These are phyloP conservation scores for Cenopis cana DNA, from an alignment of 2,888 invertebrate genomes.

Conservation along the genomic window DNA sequence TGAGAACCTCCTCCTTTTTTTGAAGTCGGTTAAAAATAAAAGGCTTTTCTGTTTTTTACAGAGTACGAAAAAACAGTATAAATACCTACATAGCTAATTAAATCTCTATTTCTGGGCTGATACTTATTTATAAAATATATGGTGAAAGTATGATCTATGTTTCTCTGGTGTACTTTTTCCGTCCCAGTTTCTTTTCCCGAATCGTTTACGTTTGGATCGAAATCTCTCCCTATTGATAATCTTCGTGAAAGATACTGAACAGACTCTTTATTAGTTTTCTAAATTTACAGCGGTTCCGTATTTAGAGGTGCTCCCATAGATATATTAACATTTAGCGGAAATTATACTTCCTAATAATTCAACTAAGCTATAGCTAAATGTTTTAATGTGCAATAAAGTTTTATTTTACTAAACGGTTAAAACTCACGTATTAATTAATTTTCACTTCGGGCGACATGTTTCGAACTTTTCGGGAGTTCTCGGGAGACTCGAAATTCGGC, in stretches of 20 bases:
- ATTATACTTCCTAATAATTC: neutral
- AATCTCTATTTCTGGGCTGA: neutral
- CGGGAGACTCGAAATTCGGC: too few relatives aligned
- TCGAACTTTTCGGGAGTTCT: too few relatives aligned
- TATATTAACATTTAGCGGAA: neutral
- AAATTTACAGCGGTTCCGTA: slow-evolving; percentile 28
- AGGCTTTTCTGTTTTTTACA: too few relatives aligned
- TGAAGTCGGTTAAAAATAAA: too few relatives aligned
- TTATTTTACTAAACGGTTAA: too few relatives aligned
- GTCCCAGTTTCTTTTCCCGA: slow-evolving; percentile 28
- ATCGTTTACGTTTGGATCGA: slow-evolving; percentile 37
- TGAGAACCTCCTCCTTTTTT: too few relatives aligned
- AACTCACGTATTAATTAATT: too few relatives aligned
- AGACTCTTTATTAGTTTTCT: slow-evolving; percentile 42
- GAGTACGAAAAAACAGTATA: neutral
- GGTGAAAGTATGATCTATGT: slow-evolving; percentile 41
- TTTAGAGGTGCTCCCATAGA: slow-evolving; percentile 5
- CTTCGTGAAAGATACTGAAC: slow-evolving; percentile 43
- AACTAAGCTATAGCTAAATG: neutral
- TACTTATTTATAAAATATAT: slow-evolving; percentile 23
- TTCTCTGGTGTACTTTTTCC: slow-evolving; percentile 31
- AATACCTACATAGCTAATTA: neutral
- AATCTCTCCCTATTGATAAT: slow-evolving; percentile 44
- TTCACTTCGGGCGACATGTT: too few relatives aligned
- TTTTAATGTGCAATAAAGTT: too few relatives aligned